Percentiles rank a stretch among this genome's conserved stretches.
These are phyloP conservation scores for Syngnathus typhle DNA, from an alignment of 2,113 vertebrate species.

Conservation along the genomic window DNA sequence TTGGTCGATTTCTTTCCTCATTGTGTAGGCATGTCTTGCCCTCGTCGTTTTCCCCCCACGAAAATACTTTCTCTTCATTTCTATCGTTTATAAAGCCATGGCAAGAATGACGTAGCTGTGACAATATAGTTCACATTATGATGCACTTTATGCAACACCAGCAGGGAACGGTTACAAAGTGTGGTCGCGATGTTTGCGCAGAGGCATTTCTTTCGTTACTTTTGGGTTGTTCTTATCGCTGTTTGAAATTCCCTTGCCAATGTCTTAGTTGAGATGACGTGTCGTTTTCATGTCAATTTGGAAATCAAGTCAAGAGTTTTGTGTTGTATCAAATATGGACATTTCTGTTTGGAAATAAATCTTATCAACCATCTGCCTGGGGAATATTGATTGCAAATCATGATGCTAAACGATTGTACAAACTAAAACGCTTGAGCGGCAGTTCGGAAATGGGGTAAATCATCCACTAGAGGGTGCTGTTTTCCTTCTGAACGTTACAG, in stretches of 20 bases:
- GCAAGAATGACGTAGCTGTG: not conserved
- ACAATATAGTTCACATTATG: not conserved
- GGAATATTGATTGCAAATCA: too few species aligned
- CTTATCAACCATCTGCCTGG: not conserved
- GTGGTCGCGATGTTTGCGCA: not conserved
- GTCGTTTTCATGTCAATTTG: not conserved
- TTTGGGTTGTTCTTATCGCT: not conserved
- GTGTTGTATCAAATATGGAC: not conserved
- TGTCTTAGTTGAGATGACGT: not conserved
- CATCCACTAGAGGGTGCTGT: too few species aligned
- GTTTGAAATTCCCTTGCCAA: not conserved
- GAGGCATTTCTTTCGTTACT: not conserved
- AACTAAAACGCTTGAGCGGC: too few species aligned
- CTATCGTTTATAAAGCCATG: not conserved
- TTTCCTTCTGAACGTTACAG: too few species aligned
- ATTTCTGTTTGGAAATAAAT: not conserved
- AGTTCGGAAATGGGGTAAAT: too few species aligned
- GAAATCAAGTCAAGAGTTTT: not conserved
- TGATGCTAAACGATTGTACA: too few species aligned
- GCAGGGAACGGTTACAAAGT: not conserved
- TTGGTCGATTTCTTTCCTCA: too few species aligned
- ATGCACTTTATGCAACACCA: slow-evolving; percentile 5
- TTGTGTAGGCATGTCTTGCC: not conserved
- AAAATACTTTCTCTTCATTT: not conserved
- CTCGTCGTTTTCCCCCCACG: not conserved